Conservation (phyloP, 2,113 vertebrate species). For the Aegithalos caudatus region DNA sequence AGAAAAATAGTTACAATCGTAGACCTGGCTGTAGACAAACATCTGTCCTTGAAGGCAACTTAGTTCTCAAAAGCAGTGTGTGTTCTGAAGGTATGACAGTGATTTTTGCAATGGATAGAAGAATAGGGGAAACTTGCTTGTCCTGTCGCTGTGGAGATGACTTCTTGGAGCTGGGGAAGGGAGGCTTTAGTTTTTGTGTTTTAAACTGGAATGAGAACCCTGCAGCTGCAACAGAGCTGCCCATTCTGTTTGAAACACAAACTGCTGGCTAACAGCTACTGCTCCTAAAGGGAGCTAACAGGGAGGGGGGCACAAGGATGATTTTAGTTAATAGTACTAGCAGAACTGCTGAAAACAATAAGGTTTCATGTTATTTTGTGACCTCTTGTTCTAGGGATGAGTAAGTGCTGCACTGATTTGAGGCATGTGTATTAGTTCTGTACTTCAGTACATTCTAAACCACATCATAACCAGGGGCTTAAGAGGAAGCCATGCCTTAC, state of each 20-base stretch:
- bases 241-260: neutral
- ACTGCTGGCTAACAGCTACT: neutral
- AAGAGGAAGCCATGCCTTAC: slow-evolving; percentile 59
- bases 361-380: neutral
- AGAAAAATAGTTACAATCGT: neutral
- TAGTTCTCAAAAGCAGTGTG: neutral
- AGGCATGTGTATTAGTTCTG: neutral
- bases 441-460: neutral
- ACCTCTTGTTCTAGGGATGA: neutral
- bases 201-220: neutral
- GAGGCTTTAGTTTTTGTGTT: neutral
- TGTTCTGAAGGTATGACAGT: neutral
- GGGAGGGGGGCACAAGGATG: neutral
- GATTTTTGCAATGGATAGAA: neutral
- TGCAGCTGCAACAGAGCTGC: neutral
- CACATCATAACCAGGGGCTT: neutral
- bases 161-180: neutral
- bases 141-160: neutral
- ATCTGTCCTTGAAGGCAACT: neutral
- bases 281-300: neutral
- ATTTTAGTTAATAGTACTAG: neutral
- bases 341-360: neutral
- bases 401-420: neutral
- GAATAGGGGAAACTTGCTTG: neutral
- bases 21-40: neutral